A percentile compares a stretch with the other conserved stretches of the same genome.
These are phyloP conservation scores for Caenorhabditis sp. DNA, from an alignment of 2,888 invertebrate genomes.

Conservation along the genomic window DNA sequence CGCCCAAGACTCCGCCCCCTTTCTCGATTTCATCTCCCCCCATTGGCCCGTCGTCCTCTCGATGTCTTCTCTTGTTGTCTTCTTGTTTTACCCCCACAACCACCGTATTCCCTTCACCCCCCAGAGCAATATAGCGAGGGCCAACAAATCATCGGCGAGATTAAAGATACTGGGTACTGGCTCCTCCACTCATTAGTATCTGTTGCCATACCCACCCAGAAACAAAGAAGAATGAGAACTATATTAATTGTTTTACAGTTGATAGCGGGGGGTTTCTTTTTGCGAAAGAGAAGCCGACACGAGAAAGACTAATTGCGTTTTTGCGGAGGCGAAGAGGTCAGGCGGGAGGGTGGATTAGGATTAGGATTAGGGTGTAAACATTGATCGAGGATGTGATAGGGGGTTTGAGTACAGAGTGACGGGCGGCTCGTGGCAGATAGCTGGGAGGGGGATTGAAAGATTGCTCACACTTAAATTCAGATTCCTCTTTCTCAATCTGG, in stretches of 20 bases:
- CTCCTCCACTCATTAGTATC: conserved; percentile 1
- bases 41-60: conserved; percentile 37
- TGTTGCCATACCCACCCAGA: no score
- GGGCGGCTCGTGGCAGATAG: conserved; percentile 3
- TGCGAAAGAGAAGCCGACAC: conserved; percentile 40
- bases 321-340: conserved; percentile 34
- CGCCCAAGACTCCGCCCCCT: conserved; percentile 13
- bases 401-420: conserved; percentile 4
- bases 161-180: conserved; percentile 34
- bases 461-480: no score
- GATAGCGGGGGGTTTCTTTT: conserved; percentile 42
- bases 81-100: conserved; percentile 1
- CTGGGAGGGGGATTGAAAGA: no score
- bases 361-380: conserved; percentile 42
- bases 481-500: no score
- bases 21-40: conserved; percentile 7
- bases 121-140: not conserved
- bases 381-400: conserved; percentile 50
- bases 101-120: conserved; percentile 22
- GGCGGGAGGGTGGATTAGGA: conserved; percentile 2
- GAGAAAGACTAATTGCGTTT: conserved; percentile 48
- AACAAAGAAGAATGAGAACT: no score
- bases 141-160: conserved; percentile 31
- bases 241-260: conserved; percentile 65
- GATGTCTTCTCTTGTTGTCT: conserved; percentile 3